Base-by-base conservation (phyloP, 2,797 vertebrate genomes). In the Chiroxiphia lanceolata region DNA sequence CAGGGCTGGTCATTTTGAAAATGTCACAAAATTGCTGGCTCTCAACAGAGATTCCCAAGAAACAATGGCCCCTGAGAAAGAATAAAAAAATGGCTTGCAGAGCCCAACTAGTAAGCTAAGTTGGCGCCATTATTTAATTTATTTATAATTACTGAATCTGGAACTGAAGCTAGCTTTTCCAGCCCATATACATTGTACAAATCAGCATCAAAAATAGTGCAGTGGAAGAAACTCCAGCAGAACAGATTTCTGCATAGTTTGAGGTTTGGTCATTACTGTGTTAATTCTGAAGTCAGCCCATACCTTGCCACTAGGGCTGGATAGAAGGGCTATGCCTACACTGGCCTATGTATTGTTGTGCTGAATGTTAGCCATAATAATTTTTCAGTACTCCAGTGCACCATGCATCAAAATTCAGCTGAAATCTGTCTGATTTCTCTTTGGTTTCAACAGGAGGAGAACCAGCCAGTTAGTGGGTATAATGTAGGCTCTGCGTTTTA, bases 161-260 rank as follows among this genome's bases (percentile, higher is more conserved):
- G 25, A 89, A 67, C n/a, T 47, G 42, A 70, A 80, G 17, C 13
- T 71, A 33, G 26, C 26, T 91, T 75, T 77, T 51, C 9, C 17
- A 70, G 64, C 11, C 14, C 12, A 6, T 53, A 16, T 21, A 69
- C 2, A 0, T n/a, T 78, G 21, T 36, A 34, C 1, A 1, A 68
- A 69, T 56, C 42, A 53, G 10, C 12, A 12, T 83, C 64, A 88
- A 83, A 79, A 72, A 34, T 61, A 50, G 6, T 53, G 33, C 50
- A 70, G 26, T 56, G 12, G 13, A 72, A 78, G 13, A 83, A 72
- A 63, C 59, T 74, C 14, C 20, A 18, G 15, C 17, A 70, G 47
- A 88, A 44, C 6, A 22, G 33, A 70, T 54, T 70, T 70, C 40
- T 56, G 3, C 16, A 10, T 68, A 53, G 31, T 51, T 93, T 61